Percentiles rank a stretch among this genome's conserved stretches.
These are phyloP conservation scores for Pagetopsis macropterus DNA, from an alignment of 2,797 vertebrate genomes.

Conservation along the genomic window DNA sequence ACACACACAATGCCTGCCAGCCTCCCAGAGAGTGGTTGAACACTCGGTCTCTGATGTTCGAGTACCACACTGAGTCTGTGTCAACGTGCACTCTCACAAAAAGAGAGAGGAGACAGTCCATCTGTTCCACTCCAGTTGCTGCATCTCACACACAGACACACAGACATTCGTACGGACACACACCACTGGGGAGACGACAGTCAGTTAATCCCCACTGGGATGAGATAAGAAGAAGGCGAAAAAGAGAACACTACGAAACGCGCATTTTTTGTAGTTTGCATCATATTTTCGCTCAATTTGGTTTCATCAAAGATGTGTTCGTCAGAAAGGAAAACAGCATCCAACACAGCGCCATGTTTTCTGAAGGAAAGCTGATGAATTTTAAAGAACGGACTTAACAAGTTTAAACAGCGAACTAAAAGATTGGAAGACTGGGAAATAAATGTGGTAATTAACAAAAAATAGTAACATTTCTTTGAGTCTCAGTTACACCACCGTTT, in stretches of 20 bases:
- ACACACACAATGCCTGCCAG: constrained; percentile 34
- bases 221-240: constrained; percentile 33
- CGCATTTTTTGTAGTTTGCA: constrained; percentile 21
- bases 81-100: constrained; percentile 24
- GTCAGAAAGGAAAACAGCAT: constrained; percentile 15
- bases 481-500: neutral
- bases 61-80: constrained; percentile 31
- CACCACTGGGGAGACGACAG: constrained; percentile 46
- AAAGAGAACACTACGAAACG: constrained; percentile 35
- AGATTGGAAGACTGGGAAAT: constrained; percentile 5
- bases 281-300: constrained; percentile 30
- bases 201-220: constrained; percentile 52
- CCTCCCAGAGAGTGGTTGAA: constrained; percentile 54
- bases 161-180: constrained; percentile 10
- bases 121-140: constrained; percentile 54
- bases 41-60: constrained; percentile 49
- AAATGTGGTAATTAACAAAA: constrained; percentile 25
- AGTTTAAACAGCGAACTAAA: constrained; percentile 5
- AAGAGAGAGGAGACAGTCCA: constrained; percentile 50
- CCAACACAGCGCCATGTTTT: constrained; percentile 13
- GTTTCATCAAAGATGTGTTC: constrained; percentile 33
- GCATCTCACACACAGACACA: constrained; percentile 41
- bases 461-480: constrained; percentile 6
- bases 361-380: constrained; percentile 21
- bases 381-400: constrained; percentile 16